Conservation (phyloP, 2,888 invertebrate species). For the Alentia gelatinosa region DNA sequence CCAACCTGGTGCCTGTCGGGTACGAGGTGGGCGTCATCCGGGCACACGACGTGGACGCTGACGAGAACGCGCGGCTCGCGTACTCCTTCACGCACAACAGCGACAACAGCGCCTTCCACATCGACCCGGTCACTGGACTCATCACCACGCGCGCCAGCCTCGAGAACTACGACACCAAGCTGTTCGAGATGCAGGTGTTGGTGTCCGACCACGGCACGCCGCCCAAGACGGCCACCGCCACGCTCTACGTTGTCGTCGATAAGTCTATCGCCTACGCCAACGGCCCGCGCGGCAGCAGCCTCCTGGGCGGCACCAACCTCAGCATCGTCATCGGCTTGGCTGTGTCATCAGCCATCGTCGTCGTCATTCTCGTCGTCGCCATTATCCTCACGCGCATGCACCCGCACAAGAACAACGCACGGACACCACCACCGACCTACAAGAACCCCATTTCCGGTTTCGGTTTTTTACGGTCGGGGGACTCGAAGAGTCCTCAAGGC, state of each 20-base stretch:
- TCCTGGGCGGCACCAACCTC: conserved; percentile 53
- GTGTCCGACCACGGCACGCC: conserved; percentile 48
- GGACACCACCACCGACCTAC: not conserved
- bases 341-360: conserved; percentile 40
- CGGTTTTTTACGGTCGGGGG: not conserved
- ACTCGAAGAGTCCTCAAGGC: not conserved
- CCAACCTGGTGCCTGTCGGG: conserved; percentile 40
- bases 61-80: conserved; percentile 44
- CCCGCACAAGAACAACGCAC: not conserved
- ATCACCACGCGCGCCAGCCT: conserved; percentile 19
- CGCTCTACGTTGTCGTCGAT: conserved; percentile 44
- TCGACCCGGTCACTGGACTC: conserved; percentile 42
- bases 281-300: not conserved
- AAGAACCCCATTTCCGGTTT: not conserved
- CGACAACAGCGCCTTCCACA: conserved; percentile 27
- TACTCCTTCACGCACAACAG: conserved; percentile 25
- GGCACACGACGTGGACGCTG: conserved; percentile 51
- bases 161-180: not conserved
- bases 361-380: conserved; percentile 42
- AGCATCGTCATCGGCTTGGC: conserved; percentile 48
- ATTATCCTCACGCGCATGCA: conserved; percentile 31
- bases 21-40: conserved; percentile 35
- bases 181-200: not conserved
- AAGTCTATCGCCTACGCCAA: not conserved
- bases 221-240: conserved; percentile 8